phyloP scores from a whole-genome alignment of 1,140 invertebrate species.

The Onthophagus taurus region DNA sequence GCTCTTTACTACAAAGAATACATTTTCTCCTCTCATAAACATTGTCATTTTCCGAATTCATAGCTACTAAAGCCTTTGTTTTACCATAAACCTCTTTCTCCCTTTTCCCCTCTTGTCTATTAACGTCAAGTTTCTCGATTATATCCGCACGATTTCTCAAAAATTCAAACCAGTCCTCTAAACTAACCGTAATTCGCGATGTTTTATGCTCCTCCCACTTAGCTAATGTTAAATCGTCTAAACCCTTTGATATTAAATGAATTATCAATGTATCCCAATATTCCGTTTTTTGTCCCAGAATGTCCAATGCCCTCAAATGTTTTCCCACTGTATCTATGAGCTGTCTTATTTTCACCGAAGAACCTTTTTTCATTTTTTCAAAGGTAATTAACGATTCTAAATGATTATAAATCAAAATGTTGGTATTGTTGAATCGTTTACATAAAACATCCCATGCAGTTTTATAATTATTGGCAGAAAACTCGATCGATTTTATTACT shows the following conservation, averaged over 20 bases:
- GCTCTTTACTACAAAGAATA: constrained; percentile 14
- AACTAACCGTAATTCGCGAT: no score
- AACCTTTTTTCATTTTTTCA: constrained; percentile 7
- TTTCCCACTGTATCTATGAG: constrained; percentile 16
- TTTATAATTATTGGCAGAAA: constrained; percentile 12
- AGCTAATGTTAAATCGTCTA: not conserved
- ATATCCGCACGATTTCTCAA: no score
- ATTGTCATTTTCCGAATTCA: no score
- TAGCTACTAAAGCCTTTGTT: no score
- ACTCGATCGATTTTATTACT: constrained; percentile 9
- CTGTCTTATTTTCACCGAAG: constrained; percentile 6
- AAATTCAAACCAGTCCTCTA: no score
- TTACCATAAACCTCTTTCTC: no score
- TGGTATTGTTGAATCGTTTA: constrained; percentile 16
- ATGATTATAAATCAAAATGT: constrained; percentile 16
- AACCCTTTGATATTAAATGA: constrained; percentile 14
- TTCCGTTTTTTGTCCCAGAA: constrained; percentile 14
- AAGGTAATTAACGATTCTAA: constrained; percentile 8
- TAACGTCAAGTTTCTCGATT: no score
- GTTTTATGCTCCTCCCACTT: not conserved
- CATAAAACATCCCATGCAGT: constrained; percentile 15
- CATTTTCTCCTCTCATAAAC: constrained; percentile 11
- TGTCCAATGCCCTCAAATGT: constrained; percentile 16
- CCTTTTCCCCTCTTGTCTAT: no score
- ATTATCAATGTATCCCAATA: constrained; percentile 20